These are phyloP conservation scores for Phasia obesa DNA, from an alignment of 2,888 invertebrate genomes.

Conservation along the genomic window DNA sequence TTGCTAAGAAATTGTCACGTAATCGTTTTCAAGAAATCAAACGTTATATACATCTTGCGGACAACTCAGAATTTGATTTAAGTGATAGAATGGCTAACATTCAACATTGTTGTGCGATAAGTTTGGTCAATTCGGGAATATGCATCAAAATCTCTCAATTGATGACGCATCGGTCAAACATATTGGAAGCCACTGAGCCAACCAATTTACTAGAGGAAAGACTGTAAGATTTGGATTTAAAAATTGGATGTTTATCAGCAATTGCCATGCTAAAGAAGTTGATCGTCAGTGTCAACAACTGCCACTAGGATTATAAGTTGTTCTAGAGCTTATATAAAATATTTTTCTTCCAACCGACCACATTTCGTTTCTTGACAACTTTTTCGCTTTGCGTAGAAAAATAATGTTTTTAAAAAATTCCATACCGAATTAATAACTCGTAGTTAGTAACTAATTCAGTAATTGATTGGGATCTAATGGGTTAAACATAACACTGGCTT, in stretches of 20 bases:
- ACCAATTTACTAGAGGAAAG: constrained; percentile 1
- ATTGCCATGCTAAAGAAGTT: too few species aligned
- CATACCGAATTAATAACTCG: too few species aligned
- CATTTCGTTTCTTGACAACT: background rate
- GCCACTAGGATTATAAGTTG: background rate
- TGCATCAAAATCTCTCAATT: background rate
- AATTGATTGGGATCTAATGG: too few species aligned
- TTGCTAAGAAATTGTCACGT: too few species aligned
- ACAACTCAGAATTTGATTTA: background rate
- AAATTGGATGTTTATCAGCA: too few species aligned
- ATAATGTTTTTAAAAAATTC: too few species aligned
- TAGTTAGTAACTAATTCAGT: too few species aligned
- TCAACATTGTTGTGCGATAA: background rate
- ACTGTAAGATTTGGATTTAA: background rate
- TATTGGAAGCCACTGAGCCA: background rate
- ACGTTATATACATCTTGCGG: background rate
- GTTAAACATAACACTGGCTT: too few species aligned
- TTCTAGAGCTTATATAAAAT: background rate
- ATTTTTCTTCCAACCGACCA: background rate
- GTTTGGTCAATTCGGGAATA: too few species aligned
- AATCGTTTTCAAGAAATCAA: too few species aligned
- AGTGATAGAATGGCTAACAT: background rate
- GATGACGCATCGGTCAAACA: background rate
- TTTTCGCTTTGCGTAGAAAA: too few species aligned
- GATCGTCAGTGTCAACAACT: background rate